Evolutionary conservation across 53 echinoderm and acorn worm species (phyloP), one percentile per base, ranked within the genome.

Genomic region (Glandiceps talaboti): DNA sequence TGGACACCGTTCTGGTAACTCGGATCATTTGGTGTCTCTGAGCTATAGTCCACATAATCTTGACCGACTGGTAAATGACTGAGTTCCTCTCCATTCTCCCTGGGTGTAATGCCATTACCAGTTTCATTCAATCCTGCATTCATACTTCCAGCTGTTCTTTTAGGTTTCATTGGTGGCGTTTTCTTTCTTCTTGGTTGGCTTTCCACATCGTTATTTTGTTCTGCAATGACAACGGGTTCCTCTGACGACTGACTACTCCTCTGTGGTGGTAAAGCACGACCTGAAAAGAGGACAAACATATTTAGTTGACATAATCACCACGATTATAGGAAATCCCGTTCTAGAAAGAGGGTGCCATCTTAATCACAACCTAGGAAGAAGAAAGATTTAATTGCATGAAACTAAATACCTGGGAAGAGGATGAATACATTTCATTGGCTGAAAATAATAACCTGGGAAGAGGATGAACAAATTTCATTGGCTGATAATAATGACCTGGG

Each of bases 41-140:
- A 30, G 76, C 77, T 72, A 26, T 85, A 75, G 20, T 75, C 76
- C 14, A 64, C 72, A 14, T 76, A 85, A 30, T 85, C 85, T 1
- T 30, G 33, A 1, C 33, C 80, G 0, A 79, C 85, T 26, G 30
- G 75, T 0, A 45, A 12, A 6, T 6, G 6, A 45, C 20, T 45
- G 6, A 20, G 20, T 45, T 45, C 64, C 6, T 20, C 20, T 6
- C 64, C 64, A 20, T 45, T 12, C 20, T 45, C 64, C 20, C 64
- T 6, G 20, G 64, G 20, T 45, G 20, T 12, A 6, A 45, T 20
- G 6, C 20, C 64, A 45, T 20, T 45, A 20, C 64, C 20, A 45
- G 6, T 20, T 45, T 20, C 64, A 45, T 45, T 45, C 64, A 45
- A 45, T 45, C 64, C 64, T 12, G 64, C 64, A 45, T 45, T 45